Evolutionary conservation across 2,797 vertebrate species (phyloP), one percentile per base, ranked within the genome.

Genomic region (Antrozous pallidus): DNA sequence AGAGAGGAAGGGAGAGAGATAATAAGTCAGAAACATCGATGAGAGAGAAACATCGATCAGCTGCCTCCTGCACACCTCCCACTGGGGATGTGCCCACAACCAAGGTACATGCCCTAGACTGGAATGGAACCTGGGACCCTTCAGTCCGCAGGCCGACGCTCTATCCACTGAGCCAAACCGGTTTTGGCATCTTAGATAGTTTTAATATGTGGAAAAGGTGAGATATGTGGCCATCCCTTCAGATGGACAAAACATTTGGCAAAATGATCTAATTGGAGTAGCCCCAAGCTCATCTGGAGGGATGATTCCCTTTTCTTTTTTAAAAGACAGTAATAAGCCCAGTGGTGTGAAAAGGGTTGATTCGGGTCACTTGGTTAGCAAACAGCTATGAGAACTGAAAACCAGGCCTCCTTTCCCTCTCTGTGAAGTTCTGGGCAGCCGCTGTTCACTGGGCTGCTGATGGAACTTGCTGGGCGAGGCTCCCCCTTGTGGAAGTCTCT

Each of bases 401-500:
- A 4, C 3, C 10, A 14, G 63, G 45, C 51, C 65, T 17, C 0
- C 16, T 45, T 58, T n/a, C 42, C 42, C 42, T 7, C 7, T 42
- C 33, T 0, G 16, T 14, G 31, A 28, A 24, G 81, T 0, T 24
- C 1, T 1, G 22, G n/a, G 31, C 2, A 5, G 18, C 0, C 8
- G 24, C 22, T 2, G 6, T 12, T 40, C 26, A 0, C 0, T 0
- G 31, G 1, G 33, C 83, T 8, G 78, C 33, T 5, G 16, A 24
- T 83, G 26, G 47, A 8, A 88, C 74, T 36, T 1, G 26, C 33
- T 95, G 95, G 87, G 31, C 45, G 82, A 87, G 92, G 96, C 95
- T 95, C 98, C 97, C 96, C 96, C 97, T 98, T 88, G 98, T 97
- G 97, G 97, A 67, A 3, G n/a, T 56, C 13, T 47, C 31, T 0